These are phyloP conservation scores for Polia nebulosa DNA, from an alignment of 2,888 invertebrate species.

Conservation along the genomic window DNA sequence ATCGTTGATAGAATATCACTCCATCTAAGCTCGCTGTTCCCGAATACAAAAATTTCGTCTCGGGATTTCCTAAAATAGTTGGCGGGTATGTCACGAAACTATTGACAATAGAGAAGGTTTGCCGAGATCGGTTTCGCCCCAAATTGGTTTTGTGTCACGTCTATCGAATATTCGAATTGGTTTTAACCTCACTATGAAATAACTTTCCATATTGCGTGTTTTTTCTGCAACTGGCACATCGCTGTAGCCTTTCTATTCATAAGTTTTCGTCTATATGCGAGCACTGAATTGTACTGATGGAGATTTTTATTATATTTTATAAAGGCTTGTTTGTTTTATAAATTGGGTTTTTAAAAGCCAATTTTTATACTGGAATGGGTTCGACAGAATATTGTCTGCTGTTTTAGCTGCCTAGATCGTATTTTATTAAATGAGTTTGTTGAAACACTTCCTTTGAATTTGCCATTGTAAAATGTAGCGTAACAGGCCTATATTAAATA, in stretches of 20 bases:
- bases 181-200: slow-evolving; percentile 84
- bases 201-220: slow-evolving; percentile 73
- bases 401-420: background rate
- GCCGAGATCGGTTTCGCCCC: slow-evolving; percentile 73
- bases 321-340: slow-evolving; percentile 13
- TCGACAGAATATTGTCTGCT: background rate
- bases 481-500: no score
- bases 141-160: slow-evolving; percentile 83
- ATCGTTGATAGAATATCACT: background rate
- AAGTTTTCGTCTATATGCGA: slow-evolving; percentile 41
- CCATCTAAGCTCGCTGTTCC: background rate
- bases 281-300: slow-evolving; percentile 41
- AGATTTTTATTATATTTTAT: slow-evolving; percentile 39
- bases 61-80: slow-evolving; percentile 15
- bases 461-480: no score
- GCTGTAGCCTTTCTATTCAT: slow-evolving; percentile 63
- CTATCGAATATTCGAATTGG: slow-evolving; percentile 86
- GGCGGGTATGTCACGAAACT: slow-evolving; percentile 18
- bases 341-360: slow-evolving; percentile 46
- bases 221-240: slow-evolving; percentile 72
- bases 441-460: no score
- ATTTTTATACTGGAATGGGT: slow-evolving; percentile 25
- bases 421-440: background rate
- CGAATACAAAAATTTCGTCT: slow-evolving; percentile 12
- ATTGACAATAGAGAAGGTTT: slow-evolving; percentile 69